Evolutionary conservation across 2,888 invertebrate genomes (phyloP), one percentile per base, ranked within the genome.

Genomic region (Chromoteleia sp.): DNA sequence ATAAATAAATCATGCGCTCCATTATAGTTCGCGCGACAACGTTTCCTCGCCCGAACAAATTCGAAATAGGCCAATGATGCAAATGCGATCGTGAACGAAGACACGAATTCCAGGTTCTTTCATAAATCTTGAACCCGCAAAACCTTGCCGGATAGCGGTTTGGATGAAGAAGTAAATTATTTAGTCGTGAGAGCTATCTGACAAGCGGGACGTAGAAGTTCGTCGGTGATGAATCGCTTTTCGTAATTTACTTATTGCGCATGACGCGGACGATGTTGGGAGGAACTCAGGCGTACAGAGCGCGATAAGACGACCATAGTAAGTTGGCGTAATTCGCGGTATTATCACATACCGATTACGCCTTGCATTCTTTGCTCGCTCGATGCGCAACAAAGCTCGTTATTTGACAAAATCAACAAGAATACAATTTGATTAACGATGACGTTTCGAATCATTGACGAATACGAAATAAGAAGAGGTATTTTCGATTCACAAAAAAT

Each of bases 181-280:
- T 82, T 82, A 78, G 81, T 82, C 77, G 61, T 52, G 74, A 74
- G 77, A 68, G 81, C 63, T 82, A 82, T 82, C 77, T 73, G 81
- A 82, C 81, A 78, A 65, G 81, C 41, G 58, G 52, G 73, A 67
- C 74, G 81, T 73, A 78, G 77, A 82, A 82, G 81, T 82, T 82
- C 77, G 74, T 82, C 77, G 78, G 77, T 74, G 81, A 81, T 81
- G 73, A 76, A 81, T 81, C 68, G 81, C 81, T 81, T 81, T 81
- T 76, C 81, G 81, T 77, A 77, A 81, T 81, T 81, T 77, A 77
- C 81, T 81, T 81, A 81, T 81, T 81, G 81, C 77, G 81, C 81
- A 74, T 81, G 81, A 74, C 81, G 70, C 74, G 63, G 63, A 74
- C 81, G 81, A 77, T 77, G 77, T 81, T 74, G 65, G 78, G 78